phyloP scores from a whole-genome alignment of 2,888 invertebrate genomes.

The Orthosia incerta region DNA sequence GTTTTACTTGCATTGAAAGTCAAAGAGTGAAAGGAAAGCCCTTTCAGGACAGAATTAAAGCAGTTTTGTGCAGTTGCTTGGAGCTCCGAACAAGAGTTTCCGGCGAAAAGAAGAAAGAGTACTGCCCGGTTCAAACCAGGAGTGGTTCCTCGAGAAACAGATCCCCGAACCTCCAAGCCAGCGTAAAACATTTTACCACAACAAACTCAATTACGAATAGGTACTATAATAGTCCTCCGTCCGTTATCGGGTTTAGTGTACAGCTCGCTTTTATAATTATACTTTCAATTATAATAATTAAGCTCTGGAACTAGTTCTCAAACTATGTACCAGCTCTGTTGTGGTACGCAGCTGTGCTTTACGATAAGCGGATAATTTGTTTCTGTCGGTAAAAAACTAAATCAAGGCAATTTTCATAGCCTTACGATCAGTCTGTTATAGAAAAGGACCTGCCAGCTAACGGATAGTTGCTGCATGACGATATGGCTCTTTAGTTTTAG shows the following conservation, averaged over 20 bases:
- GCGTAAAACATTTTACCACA: constrained; percentile 11
- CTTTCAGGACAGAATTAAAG: too few relatives aligned
- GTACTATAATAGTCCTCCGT: constrained; percentile 11
- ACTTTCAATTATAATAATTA: constrained; percentile 45
- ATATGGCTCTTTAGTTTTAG: too few relatives aligned
- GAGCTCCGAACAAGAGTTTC: too few relatives aligned
- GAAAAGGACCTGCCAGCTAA: not conserved
- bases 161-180: not conserved
- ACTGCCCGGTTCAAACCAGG: not conserved
- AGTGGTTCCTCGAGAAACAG: not conserved
- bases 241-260: constrained; percentile 19
- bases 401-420: not conserved
- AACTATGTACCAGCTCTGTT: constrained; percentile 25
- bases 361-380: constrained; percentile 3
- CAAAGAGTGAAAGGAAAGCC: too few relatives aligned
- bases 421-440: not conserved
- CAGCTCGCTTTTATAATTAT: constrained; percentile 48
- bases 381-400: not conserved
- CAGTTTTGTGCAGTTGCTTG: too few relatives aligned
- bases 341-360: constrained; percentile 12
- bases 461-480: too few relatives aligned
- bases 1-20: too few relatives aligned
- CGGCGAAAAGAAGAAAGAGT: too few relatives aligned
- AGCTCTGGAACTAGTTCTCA: constrained; percentile 19
- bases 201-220: constrained; percentile 32